Percentiles rank a stretch among this genome's conserved stretches.
Conservation (phyloP, 2,113 vertebrate species). For the Delphinapterus leucas region DNA sequence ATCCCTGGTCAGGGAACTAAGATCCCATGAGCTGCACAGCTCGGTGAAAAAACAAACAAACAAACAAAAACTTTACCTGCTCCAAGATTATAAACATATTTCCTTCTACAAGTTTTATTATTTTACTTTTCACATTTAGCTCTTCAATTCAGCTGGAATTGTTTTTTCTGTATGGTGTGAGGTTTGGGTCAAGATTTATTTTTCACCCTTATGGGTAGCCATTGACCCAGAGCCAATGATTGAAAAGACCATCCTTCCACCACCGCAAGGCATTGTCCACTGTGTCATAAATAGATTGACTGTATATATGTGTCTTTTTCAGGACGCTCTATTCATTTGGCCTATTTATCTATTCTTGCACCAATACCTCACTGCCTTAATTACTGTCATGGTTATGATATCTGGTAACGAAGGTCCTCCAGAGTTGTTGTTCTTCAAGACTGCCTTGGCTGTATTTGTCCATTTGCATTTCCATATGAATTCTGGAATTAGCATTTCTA, state of each 20-base stretch:
- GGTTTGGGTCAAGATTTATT: not conserved
- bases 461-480: not conserved
- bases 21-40: not conserved
- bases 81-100: not conserved
- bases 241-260: too few relatives aligned
- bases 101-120: not conserved
- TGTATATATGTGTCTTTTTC: not conserved
- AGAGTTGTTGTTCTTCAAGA: not conserved
- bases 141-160: not conserved
- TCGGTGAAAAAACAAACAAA: not conserved
- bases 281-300: too few relatives aligned
- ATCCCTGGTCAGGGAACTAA: not conserved
- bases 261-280: accelerated
- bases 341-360: not conserved
- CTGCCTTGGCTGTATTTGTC: not conserved
- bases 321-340: not conserved
- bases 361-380: accelerated
- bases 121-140: not conserved
- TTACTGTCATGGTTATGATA: accelerated
- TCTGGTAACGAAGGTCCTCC: not conserved
- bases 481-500: not conserved
- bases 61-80: not conserved
- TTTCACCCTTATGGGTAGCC: not conserved
- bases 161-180: not conserved
- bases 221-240: not conserved